Base-by-base conservation (phyloP, 2,797 vertebrate genomes). In the Molossus alvarezi region DNA sequence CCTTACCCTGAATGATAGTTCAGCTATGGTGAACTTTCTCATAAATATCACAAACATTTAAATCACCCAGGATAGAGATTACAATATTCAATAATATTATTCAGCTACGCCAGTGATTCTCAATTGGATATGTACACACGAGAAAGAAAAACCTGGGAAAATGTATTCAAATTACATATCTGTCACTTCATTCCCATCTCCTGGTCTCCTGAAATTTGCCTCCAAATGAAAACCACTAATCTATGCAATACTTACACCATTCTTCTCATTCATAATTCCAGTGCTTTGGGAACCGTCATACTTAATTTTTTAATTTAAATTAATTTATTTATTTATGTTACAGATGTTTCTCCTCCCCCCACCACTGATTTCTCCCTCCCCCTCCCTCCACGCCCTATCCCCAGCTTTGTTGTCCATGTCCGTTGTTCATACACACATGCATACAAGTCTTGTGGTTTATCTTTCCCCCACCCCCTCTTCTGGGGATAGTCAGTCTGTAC, bases 221-320 rank as follows among this genome's bases (percentile, higher is more conserved):
- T 94, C 51, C 60, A 76, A 95, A 69, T 53, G 37, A 87, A 93
- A 86, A 73, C 8, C 4, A 57, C 21, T n/a, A 57, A 73, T 93
- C 57, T 83, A n/a, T n/a, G 3, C 4, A 58, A 64, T 23, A 10
- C 21, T 85, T 37, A 75, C 9, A n/a, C 76, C 45, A 75, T 25
- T 84, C 37, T 88, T 95, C 27, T 71, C 4, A 58, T 37, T 9
- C 51, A 7, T 62, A 85, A 77, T 62, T 88, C 21, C 67, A 72
- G 20, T 81, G 51, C 18, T 84, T 88, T 85, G 12, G 6, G 9
- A 10, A 3, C 6, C 20, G 17, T 95, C 23, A 9, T 72, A 76
- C 4, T 33, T 9, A 33, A 33, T 33, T 33, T 33, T 33, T 33
- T 33, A 33, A 33, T 33, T 33, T 33, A 33, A 33, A 33, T 33